Base-by-base conservation (phyloP, 2,888 invertebrate species). In the Drosophila fulvimacula region DNA sequence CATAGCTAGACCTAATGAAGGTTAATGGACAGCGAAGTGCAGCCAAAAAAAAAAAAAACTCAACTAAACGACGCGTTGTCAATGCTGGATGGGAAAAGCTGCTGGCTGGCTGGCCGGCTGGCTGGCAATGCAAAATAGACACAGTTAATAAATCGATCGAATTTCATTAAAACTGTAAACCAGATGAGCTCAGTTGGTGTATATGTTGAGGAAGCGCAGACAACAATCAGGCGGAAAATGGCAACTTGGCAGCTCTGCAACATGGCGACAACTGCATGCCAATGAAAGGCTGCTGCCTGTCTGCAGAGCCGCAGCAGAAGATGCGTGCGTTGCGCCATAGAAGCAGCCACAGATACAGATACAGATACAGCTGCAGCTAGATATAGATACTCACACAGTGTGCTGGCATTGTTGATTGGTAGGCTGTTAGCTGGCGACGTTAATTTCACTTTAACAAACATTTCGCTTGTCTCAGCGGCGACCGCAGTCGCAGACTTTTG, bases 371-470 rank as follows among this genome's bases (percentile, higher is more conserved):
- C 53, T 57, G 41, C 36, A 70, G 56, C 44, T 64, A 57, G 52
- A 60, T 19, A 68, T 51, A 52, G 66, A 7, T 36, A 67, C 55
- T 38, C 36, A 49, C 52, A 82, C 79, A 77, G 75, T 72, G 71
- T 58, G 68, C 64, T 74, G 74, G 86, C 83, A 81, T 87, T 83
- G 89, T 83, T 83, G 89, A 83, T 88, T 84, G 83, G 76, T 71
- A 70, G 88, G 61, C 89, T 72, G 88, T 87, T 81, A 69, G 68
- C 69, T 77, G 89, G 72, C 86, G 78, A 90, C 88, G 83, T 82
- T 90, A 88, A 90, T 88, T 88, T 88, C 90, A 88, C 88, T 88
- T 88, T 83, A 90, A 85, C 88, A 89, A 88, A 90, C 90, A 88
- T 90, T 89, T 88, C 69, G 89, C 88, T 83, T 88, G 89, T 88